Conservation (phyloP, 2,797 vertebrate species). For the Danio kyathit region DNA sequence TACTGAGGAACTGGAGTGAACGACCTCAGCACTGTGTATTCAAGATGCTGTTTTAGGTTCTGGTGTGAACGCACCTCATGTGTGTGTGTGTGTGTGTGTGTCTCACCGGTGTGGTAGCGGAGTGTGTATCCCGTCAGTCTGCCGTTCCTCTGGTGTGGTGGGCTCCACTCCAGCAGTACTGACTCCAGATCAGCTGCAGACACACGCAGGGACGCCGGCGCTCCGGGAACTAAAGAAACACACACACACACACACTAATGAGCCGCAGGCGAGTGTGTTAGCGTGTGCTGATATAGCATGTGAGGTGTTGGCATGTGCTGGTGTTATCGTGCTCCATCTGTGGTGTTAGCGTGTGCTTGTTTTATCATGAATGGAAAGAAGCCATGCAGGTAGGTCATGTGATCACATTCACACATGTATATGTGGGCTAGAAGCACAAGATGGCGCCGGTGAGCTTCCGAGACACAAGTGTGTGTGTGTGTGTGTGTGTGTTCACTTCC, state of each 20-base stretch:
- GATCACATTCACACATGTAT: no score
- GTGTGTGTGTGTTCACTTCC: background rate
- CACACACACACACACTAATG: background rate
- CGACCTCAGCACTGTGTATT: background rate
- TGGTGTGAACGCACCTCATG: no score
- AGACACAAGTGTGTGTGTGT: no score
- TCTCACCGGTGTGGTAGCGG: slow-evolving; percentile 94
- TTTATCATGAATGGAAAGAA: background rate
- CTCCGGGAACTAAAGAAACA: slow-evolving; percentile 84
- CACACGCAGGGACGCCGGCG: slow-evolving; percentile 85
- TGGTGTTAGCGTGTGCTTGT: background rate
- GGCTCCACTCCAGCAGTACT: slow-evolving; percentile 91
- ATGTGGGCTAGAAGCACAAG: no score
- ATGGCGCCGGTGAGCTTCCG: no score
- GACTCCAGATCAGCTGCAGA: slow-evolving; percentile 86
- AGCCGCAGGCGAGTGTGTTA: no score
- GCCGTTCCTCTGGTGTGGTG: slow-evolving; percentile 89
- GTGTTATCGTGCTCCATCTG: background rate
- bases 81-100: slow-evolving; percentile 20
- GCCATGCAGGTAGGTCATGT: no score
- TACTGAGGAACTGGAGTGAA: no score
- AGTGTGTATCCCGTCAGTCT: slow-evolving; percentile 90
- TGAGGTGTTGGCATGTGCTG: background rate
- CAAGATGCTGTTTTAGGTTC: background rate
- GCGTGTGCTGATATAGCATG: no score